These are phyloP conservation scores for Cantharis rustica DNA, from an alignment of 2,888 invertebrate genomes.

Conservation along the genomic window DNA sequence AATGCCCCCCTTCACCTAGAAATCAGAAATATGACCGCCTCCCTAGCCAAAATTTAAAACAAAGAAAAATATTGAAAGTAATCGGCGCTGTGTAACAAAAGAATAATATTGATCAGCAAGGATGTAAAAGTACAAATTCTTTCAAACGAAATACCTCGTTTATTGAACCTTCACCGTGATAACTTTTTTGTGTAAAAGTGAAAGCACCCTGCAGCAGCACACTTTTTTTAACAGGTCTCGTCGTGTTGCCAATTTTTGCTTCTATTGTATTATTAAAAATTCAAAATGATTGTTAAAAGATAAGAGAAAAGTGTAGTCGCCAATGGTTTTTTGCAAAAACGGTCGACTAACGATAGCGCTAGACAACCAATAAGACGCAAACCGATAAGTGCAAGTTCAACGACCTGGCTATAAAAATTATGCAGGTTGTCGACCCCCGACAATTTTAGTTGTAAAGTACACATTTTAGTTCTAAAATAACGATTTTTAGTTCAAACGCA, in stretches of 20 bases:
- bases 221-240: background rate
- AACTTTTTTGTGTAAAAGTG: background rate
- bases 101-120: background rate
- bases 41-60: background rate
- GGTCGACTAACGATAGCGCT: background rate
- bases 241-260: background rate
- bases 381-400: background rate
- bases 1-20: no score
- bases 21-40: no score
- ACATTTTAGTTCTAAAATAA: constrained; percentile 2
- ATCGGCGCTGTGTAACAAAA: background rate
- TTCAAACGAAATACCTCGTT: background rate
- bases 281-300: background rate
- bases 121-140: background rate
- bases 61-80: background rate
- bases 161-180: background rate
- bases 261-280: background rate
- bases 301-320: background rate
- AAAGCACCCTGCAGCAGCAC: background rate
- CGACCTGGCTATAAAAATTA: background rate
- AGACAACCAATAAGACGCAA: background rate
- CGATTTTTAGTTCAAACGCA: constrained; percentile 9
- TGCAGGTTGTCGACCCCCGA: background rate
- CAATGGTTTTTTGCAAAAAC: background rate
- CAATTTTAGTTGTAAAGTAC: background rate